Base-by-base conservation (phyloP, 2,888 invertebrate genomes). In the Stenodema calcarata region DNA sequence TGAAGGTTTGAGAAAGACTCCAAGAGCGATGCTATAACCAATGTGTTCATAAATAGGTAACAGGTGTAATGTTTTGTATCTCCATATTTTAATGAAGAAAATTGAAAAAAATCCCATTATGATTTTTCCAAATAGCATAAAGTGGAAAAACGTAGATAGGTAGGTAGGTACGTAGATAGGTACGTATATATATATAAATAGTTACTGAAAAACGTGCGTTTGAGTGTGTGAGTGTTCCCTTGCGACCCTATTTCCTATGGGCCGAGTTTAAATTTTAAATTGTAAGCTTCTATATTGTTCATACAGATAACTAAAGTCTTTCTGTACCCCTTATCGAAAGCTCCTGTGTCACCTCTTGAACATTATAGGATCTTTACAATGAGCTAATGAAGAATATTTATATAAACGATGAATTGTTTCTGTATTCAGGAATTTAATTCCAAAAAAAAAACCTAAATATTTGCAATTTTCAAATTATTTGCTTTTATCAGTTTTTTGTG, bases 251-350 rank as follows among this genome's bases (percentile, higher is more conserved):
- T 73, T 47, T 47, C 44, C 47, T 73, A 70, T 75, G 35, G 35
- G 35, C 30, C 75, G 75, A 73, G 41, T 62, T 62, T 23, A 62
- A 73, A 73, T 73, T 73, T 73, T 44, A 44, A 84, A 87, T 87
- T 87, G 87, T 87, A 87, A 83, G 83, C 87, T 87, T 87, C 87
- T 87, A 82, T 87, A 84, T 79, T 84, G 79, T 87, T 83, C 87
- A 73, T 80, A 50, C 69, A 69, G 62, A 41, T 16, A 47, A 12
- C 3, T 35, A 78, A 16, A 16, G 78, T 79, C 44, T 69, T 62
- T 83, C 50, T 23, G 47, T 44, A 75, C 14, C 18, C 62, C 27
- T 23, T 23, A 62, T 62, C 27, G 62, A 62, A 23, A 62, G 62
- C 23, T 73, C 18, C 42, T 23, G 27, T n/a, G 41, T 78, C 27